A percentile compares a stretch with the other conserved stretches of the same genome.
Conservation (phyloP, 2,797 vertebrate genomes). For the Poeciliopsis presidionis region DNA sequence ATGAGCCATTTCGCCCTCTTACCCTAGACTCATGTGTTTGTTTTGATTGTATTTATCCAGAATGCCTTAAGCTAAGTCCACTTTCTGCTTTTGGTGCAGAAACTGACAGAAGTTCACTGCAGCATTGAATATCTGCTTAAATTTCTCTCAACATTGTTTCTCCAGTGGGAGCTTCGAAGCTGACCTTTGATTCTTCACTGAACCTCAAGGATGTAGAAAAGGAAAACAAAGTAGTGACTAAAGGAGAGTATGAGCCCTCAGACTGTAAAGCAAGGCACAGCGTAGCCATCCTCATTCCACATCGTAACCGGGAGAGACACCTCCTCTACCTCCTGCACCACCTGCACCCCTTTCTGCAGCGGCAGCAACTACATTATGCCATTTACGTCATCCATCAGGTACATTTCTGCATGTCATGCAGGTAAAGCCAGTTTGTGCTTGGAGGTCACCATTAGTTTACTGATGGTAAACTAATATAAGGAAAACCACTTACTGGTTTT, state of each 20-base stretch:
- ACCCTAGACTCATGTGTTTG: no score
- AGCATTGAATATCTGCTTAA: neutral
- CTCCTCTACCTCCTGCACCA: constrained; percentile 91
- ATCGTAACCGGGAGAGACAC: constrained; percentile 91
- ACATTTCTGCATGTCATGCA: constrained; percentile 6
- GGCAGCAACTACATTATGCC: constrained; percentile 93
- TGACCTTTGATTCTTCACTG: constrained; percentile 85
- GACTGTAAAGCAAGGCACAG: constrained; percentile 86
- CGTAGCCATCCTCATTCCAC: constrained; percentile 92
- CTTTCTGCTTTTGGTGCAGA: no score
- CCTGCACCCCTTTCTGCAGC: constrained; percentile 94
- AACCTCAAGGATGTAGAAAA: constrained; percentile 83
- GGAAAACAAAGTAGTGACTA: constrained; percentile 81
- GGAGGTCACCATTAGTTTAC: neutral
- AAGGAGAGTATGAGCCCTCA: constrained; percentile 82
- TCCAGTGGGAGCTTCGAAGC: constrained; percentile 84
- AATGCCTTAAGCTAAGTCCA: no score
- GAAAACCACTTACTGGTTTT: neutral
- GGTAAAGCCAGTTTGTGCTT: neutral
- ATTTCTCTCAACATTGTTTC: constrained; percentile 19
- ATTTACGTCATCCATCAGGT: constrained; percentile 98
- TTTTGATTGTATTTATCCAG: no score
- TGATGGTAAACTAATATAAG: neutral
- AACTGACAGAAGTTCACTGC: neutral
- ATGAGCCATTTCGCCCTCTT: no score